A percentile compares a stretch with the other conserved stretches of the same genome.
Evolutionary conservation across 2,888 invertebrate species (phyloP).

Genomic region (Notocelia uddmanniana): DNA sequence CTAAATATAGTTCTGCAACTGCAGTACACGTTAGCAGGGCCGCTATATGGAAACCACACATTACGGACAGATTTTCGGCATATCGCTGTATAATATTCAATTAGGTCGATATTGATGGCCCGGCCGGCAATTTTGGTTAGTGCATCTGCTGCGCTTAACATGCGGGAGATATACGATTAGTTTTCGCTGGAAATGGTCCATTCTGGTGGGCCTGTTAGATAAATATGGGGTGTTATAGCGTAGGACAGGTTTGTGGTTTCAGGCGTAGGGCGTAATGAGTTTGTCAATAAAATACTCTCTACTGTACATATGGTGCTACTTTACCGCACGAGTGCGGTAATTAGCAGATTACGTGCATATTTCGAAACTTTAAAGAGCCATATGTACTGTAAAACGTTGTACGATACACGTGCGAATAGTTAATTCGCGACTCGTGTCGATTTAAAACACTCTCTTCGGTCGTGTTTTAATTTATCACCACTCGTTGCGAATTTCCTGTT

Average conservation of each 20-base stretch:
- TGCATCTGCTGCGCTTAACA: constrained; percentile 75
- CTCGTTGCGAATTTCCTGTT: too few relatives aligned
- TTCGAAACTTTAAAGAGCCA: too few relatives aligned
- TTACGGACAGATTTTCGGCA: constrained; percentile 83
- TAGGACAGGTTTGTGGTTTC: constrained; percentile 12
- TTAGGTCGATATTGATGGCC: constrained; percentile 82
- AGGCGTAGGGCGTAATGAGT: background rate
- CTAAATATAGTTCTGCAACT: constrained; percentile 81
- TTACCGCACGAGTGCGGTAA: too few relatives aligned
- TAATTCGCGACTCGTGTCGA: too few relatives aligned
- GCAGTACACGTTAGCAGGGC: constrained; percentile 75
- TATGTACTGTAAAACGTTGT: too few relatives aligned
- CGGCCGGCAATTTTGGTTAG: constrained; percentile 80
- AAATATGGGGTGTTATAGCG: constrained; percentile 18
- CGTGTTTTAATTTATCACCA: too few relatives aligned
- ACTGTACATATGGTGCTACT: too few relatives aligned
- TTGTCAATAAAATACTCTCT: background rate
- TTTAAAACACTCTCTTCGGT: too few relatives aligned
- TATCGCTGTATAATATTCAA: constrained; percentile 85
- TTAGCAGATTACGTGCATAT: too few relatives aligned
- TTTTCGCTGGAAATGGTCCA: constrained; percentile 64
- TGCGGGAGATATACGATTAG: constrained; percentile 80
- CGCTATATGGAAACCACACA: constrained; percentile 82
- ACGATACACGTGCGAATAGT: too few relatives aligned
- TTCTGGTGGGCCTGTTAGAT: constrained; percentile 31